phyloP scores from a whole-genome alignment of 2,797 vertebrate genomes.

The Zalophus californianus region DNA sequence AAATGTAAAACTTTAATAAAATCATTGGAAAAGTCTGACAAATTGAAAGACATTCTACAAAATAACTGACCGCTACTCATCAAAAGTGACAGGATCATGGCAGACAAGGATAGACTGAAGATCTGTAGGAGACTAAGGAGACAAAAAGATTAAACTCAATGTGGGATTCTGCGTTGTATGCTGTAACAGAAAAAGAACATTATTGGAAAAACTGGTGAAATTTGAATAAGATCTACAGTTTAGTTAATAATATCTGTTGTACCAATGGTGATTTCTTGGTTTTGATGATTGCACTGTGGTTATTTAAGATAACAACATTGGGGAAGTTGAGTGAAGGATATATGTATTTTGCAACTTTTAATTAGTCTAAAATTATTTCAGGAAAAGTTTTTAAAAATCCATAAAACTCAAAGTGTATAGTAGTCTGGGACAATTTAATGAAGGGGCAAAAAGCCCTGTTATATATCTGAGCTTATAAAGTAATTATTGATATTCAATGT shows the following conservation, averaged over 20 bases:
- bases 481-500: background rate
- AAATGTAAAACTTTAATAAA: background rate
- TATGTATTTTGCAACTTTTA: conserved; percentile 40
- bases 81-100: background rate
- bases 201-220: background rate
- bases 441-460: background rate
- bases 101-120: background rate
- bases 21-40: conserved; percentile 32
- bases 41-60: background rate
- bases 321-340: background rate
- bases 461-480: background rate
- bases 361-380: conserved; percentile 20
- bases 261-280: conserved; percentile 21
- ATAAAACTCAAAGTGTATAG: background rate
- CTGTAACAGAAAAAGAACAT: conserved; percentile 20
- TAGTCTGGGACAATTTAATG: background rate
- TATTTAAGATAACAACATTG: background rate
- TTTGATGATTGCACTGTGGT: background rate
- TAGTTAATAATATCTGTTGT: conserved; percentile 33
- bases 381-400: background rate
- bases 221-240: background rate
- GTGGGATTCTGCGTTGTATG: background rate
- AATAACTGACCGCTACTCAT: background rate
- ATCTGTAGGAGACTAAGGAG: background rate
- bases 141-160: background rate